Conservation (phyloP, 2,888 invertebrate species). For the Rhingia rostrata region DNA sequence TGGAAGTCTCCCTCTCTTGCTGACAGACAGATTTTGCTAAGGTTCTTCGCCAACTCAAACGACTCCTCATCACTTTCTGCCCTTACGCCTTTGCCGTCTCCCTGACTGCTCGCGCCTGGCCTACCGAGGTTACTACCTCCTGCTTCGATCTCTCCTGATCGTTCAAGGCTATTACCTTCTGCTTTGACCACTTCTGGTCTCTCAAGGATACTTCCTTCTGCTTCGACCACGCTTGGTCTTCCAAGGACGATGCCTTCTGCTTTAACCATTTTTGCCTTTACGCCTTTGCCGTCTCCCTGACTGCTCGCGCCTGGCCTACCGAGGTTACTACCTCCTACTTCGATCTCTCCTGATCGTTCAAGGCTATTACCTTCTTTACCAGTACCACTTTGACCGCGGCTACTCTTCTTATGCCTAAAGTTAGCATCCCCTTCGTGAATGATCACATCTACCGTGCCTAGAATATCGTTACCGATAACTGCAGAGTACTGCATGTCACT, state of each 20-base stretch:
- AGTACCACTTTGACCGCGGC: background rate
- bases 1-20: constrained; percentile 14
- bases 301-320: background rate
- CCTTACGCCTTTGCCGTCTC: too few relatives aligned
- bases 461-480: constrained; percentile 13
- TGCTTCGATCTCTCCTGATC: too few relatives aligned
- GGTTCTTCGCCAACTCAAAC: background rate
- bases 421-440: background rate
- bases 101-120: too few relatives aligned
- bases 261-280: too few relatives aligned
- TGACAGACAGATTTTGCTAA: constrained; percentile 5
- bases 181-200: too few relatives aligned
- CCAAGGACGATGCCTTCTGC: too few relatives aligned
- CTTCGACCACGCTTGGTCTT: too few relatives aligned
- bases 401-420: background rate
- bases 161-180: too few relatives aligned
- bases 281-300: background rate
- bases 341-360: background rate
- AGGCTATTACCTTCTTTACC: background rate
- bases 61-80: background rate
- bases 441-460: background rate
- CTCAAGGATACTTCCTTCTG: too few relatives aligned
- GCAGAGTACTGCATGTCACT: constrained; percentile 20
- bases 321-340: constrained; percentile 5
- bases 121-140: too few relatives aligned